A percentile compares a stretch with the other conserved stretches of the same genome.
Evolutionary conservation across 1,140 invertebrate species (phyloP).

Genomic region (Heterodera carotae): DNA sequence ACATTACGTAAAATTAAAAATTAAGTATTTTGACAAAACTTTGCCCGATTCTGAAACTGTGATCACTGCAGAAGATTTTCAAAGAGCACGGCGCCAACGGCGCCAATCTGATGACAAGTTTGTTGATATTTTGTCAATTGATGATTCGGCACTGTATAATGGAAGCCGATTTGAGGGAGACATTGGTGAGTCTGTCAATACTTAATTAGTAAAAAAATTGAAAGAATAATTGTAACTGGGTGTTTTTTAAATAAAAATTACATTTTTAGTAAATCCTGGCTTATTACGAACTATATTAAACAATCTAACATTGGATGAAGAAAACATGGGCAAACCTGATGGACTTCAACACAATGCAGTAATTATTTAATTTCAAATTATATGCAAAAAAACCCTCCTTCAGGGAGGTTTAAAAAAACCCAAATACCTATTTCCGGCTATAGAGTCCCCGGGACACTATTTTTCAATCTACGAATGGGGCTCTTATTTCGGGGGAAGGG

Average conservation of each 20-base stretch:
- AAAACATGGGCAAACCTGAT: conserved; percentile 39
- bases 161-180: conserved; percentile 59
- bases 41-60: conserved; percentile 39
- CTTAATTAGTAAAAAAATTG: conserved; percentile 9
- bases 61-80: conserved; percentile 43
- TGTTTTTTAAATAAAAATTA: conserved; percentile 19
- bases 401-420: no score
- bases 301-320: conserved; percentile 53
- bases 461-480: no score
- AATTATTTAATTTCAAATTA: conserved; percentile 19
- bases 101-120: conserved; percentile 12
- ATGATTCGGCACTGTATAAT: conserved; percentile 64
- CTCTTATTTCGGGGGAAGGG: no score
- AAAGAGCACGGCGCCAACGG: conserved; percentile 15
- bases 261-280: conserved; percentile 54
- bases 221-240: no score
- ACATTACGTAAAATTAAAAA: no score
- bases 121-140: conserved; percentile 23
- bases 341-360: conserved; percentile 47
- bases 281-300: conserved; percentile 47
- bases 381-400: no score
- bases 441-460: no score
- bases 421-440: no score
- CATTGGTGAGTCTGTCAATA: conserved; percentile 50
- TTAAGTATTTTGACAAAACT: conserved; percentile 50